Conservation (phyloP, 1,140 invertebrate genomes). For the Drosophila mayri region DNA sequence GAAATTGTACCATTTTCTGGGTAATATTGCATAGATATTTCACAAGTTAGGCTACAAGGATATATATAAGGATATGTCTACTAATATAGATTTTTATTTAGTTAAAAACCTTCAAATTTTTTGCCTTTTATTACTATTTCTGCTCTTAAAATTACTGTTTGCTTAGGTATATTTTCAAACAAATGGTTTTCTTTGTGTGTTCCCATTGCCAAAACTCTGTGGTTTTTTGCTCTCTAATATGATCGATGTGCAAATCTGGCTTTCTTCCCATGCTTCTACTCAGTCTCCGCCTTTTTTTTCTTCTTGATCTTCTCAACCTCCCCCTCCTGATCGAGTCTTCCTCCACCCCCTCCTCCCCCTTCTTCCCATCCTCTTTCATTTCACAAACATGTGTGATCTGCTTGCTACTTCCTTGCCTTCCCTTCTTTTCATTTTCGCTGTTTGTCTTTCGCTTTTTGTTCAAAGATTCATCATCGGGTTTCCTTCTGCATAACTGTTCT, state of each 20-base stretch:
- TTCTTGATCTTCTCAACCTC: background rate
- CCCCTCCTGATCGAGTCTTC: no score
- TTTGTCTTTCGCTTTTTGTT: slow-evolving; percentile 37
- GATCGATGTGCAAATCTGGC: slow-evolving; percentile 50
- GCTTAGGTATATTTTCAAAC: background rate
- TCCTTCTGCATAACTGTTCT: slow-evolving; percentile 52
- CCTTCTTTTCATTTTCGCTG: slow-evolving; percentile 9
- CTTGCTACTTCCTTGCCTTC: slow-evolving; percentile 40
- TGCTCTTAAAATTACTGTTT: background rate
- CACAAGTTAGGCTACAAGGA: background rate
- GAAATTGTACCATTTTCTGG: background rate
- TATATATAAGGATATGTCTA: background rate
- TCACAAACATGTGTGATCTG: slow-evolving; percentile 43
- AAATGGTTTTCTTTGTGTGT: background rate
- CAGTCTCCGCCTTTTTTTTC: background rate
- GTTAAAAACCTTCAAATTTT: no score
- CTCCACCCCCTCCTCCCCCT: no score
- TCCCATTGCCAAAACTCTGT: slow-evolving; percentile 2
- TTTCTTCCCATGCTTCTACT: background rate
- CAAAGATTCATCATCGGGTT: slow-evolving; percentile 3
- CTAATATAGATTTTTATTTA: no score
- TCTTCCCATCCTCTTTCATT: background rate
- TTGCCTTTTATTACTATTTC: background rate
- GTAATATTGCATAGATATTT: background rate
- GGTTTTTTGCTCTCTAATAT: slow-evolving; percentile 26